Evolutionary conservation across 2,888 invertebrate genomes (phyloP).

Genomic region (Podotricha telesiphe): DNA sequence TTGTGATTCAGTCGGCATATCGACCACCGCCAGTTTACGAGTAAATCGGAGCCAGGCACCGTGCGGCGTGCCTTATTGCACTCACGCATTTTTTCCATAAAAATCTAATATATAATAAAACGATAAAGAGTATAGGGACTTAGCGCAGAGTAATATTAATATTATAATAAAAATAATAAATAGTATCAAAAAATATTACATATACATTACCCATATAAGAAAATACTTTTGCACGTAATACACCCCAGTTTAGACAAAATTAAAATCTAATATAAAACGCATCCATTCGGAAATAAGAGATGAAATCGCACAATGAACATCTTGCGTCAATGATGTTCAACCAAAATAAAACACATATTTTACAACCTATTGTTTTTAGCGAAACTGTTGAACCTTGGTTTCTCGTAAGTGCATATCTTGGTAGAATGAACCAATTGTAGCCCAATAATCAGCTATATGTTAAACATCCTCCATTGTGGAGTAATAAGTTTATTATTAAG

Average conservation of each 20-base stretch:
- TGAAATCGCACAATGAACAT: slow-evolving; percentile 66
- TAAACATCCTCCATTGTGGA: not conserved
- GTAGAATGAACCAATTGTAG: slow-evolving; percentile 2
- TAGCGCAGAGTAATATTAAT: not conserved
- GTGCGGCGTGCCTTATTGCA: slow-evolving; percentile 62
- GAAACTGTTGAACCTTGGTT: slow-evolving; percentile 62
- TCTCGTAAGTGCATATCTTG: slow-evolving; percentile 48
- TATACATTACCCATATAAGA: not conserved
- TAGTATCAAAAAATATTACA: too few relatives aligned
- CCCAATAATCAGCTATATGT: not conserved
- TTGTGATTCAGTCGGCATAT: slow-evolving; percentile 50
- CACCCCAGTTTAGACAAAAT: slow-evolving; percentile 6
- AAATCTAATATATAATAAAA: slow-evolving; percentile 20
- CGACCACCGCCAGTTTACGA: slow-evolving; percentile 57
- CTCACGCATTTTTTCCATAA: slow-evolving; percentile 59
- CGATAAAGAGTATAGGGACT: slow-evolving; percentile 6
- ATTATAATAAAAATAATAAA: too few relatives aligned
- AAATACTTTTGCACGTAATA: slow-evolving; percentile 17
- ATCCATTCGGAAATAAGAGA: slow-evolving; percentile 49
- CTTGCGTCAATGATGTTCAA: slow-evolving; percentile 69
- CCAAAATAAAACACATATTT: slow-evolving; percentile 62
- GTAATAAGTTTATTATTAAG: slow-evolving; percentile 2
- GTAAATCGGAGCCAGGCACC: slow-evolving; percentile 72
- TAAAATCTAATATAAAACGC: slow-evolving; percentile 28
- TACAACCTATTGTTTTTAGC: slow-evolving; percentile 73